Evolutionary conservation across 2,113 vertebrate species (phyloP).

Genomic region (Cryptoleucopteryx plumbea): DNA sequence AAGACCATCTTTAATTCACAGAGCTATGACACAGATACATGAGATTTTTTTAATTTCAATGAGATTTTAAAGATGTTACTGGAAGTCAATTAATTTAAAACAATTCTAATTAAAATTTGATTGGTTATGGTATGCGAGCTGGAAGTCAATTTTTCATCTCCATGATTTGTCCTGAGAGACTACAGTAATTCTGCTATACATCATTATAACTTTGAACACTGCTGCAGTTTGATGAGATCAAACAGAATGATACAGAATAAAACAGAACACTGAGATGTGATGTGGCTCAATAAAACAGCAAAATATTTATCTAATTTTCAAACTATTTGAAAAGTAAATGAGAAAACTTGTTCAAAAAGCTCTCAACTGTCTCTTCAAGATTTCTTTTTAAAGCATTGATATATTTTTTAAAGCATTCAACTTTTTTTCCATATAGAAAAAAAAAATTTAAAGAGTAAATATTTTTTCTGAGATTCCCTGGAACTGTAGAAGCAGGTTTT

Average conservation of each 20-base stretch:
- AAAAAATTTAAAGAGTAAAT: background rate
- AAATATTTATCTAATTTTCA: background rate
- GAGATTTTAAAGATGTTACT: background rate
- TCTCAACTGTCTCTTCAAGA: background rate
- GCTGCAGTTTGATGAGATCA: background rate
- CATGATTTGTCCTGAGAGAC: background rate
- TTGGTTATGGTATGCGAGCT: background rate
- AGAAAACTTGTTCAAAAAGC: background rate
- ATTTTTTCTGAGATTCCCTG: background rate
- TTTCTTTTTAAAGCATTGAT: background rate
- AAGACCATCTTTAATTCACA: background rate
- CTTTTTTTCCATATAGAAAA: background rate
- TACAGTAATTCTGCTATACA: background rate
- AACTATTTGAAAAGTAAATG: background rate
- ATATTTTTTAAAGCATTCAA: background rate
- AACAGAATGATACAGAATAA: background rate
- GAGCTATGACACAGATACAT: background rate
- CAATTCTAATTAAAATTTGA: conserved; percentile 35
- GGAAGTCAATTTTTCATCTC: conserved; percentile 22
- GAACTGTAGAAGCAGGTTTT: background rate
- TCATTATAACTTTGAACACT: background rate
- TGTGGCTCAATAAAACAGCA: background rate
- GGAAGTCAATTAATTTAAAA: conserved; percentile 28
- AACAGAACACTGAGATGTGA: background rate
- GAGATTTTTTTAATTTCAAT: background rate